Evolutionary conservation across 1,140 invertebrate genomes (phyloP).

Genomic region (Bombus confusus): DNA sequence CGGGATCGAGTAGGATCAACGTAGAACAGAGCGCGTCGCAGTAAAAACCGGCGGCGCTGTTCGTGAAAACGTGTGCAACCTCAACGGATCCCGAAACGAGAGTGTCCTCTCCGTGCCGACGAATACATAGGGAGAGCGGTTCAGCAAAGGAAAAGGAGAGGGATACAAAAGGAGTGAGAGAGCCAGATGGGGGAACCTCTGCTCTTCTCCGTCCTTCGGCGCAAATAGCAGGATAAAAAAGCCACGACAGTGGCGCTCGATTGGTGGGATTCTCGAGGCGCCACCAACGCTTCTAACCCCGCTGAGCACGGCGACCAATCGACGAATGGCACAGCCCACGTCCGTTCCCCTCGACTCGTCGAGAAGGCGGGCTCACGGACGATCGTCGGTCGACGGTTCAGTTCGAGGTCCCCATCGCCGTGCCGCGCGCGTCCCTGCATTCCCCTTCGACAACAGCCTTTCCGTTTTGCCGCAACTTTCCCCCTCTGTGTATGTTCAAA

Average conservation of each 20-base stretch:
- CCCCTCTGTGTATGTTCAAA: conserved; percentile 37
- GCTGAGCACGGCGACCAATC: conserved; percentile 73
- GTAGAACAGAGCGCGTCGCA: conserved; percentile 35
- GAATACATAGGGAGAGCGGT: conserved; percentile 58
- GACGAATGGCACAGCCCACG: conserved; percentile 77
- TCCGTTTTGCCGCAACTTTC: conserved; percentile 51
- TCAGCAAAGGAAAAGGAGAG: conserved; percentile 45
- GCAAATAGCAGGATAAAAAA: conserved; percentile 78
- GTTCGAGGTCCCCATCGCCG: conserved; percentile 41
- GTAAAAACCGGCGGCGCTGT: conserved; percentile 30
- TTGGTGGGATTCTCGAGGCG: conserved; percentile 70
- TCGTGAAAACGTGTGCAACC: conserved; percentile 70
- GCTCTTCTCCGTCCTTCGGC: conserved; percentile 70
- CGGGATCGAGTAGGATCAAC: conserved; percentile 7
- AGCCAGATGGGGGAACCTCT: conserved; percentile 39
- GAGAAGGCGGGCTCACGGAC: conserved; percentile 66
- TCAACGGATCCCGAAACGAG: conserved; percentile 77
- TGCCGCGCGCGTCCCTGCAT: conserved; percentile 35
- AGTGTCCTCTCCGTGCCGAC: conserved; percentile 75
- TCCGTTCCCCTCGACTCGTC: conserved; percentile 65
- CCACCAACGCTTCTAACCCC: conserved; percentile 67
- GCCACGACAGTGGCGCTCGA: conserved; percentile 76
- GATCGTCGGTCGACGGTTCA: conserved; percentile 50
- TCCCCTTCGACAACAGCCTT: conserved; percentile 39
- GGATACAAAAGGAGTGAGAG: conserved; percentile 49